Conservation (phyloP, 2,797 vertebrate species). For the Cyclura pinguis region DNA sequence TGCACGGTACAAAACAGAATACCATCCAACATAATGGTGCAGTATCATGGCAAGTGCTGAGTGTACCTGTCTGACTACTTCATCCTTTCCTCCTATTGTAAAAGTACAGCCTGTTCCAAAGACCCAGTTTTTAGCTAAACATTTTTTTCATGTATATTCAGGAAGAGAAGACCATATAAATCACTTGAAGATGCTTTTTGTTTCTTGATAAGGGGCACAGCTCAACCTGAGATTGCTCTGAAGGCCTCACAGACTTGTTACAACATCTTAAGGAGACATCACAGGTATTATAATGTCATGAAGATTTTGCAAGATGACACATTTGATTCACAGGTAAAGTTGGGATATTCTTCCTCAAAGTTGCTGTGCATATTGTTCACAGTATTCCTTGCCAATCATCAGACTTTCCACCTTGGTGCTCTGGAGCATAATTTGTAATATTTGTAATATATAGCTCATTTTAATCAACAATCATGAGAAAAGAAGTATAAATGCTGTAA, state of each 20-base stretch:
- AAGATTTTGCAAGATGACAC: background rate
- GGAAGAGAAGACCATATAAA: background rate
- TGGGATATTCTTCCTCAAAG: background rate
- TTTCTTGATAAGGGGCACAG: background rate
- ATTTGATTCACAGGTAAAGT: background rate
- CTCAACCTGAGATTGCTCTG: background rate
- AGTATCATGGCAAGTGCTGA: background rate
- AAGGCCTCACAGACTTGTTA: too few relatives aligned
- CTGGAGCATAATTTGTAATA: background rate
- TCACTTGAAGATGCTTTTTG: background rate
- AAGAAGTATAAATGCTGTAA: background rate
- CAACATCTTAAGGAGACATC: background rate
- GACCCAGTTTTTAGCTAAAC: background rate
- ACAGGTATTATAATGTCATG: background rate
- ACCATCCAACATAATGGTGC: background rate
- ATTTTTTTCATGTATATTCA: background rate
- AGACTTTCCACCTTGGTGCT: background rate
- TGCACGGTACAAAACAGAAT: background rate
- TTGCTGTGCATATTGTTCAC: background rate
- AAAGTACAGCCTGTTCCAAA: background rate
- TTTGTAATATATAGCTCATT: background rate
- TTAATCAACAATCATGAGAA: background rate
- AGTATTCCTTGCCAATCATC: background rate
- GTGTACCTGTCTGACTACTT: background rate
- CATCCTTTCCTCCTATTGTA: background rate